Evolutionary conservation across 2,888 invertebrate species (phyloP), one percentile per base, ranked within the genome.

Genomic region (Drosophila fungiperda): DNA sequence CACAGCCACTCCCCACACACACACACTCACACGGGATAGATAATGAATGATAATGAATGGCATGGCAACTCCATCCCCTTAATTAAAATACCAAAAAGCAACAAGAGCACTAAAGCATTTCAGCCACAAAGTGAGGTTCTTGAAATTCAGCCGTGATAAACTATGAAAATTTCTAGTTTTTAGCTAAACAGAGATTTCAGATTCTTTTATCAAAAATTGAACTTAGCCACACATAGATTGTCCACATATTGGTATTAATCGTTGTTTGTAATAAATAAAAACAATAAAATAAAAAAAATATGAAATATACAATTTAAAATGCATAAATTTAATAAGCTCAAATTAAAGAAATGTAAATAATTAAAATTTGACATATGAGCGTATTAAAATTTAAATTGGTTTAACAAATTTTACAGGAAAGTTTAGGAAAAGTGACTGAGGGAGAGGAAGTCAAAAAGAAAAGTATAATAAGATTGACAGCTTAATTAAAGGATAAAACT

Each of bases 41-140:
- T 54, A 76, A 70, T 64, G 59, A 73, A 26, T 26, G 26, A 4
- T 26, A 26, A 26, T 26, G 20, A 57, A 32, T 9, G 68, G 33
- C 33, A n/a, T 49, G 36, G 36, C 73, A 59, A 50, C 32, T 32
- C 20, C 40, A 2, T 8, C 45, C 49, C 38, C 3, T 15, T 23
- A 40, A 23, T 15, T 15, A 2, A 45, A 26, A 26, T 32, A 15
- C 40, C 17, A 15, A 26, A 26, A 36, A 40, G 33, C 36, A 23
- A 54, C 35, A 40, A 12, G 29, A 57, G 35, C 65, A 49, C 59
- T 66, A 66, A 65, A 64, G 64, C 64, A 74, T 75, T 76, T 76
- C 17, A 79, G 63, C 61, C 79, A 68, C 64, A 58, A 76, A 55
- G 55, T 40, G 38, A 12, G 29, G 17, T 63, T 59, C 63, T 78